A percentile compares a stretch with the other conserved stretches of the same genome.
phyloP scores from a whole-genome alignment of 1,140 invertebrate species.

The Drosophila sechellia region DNA sequence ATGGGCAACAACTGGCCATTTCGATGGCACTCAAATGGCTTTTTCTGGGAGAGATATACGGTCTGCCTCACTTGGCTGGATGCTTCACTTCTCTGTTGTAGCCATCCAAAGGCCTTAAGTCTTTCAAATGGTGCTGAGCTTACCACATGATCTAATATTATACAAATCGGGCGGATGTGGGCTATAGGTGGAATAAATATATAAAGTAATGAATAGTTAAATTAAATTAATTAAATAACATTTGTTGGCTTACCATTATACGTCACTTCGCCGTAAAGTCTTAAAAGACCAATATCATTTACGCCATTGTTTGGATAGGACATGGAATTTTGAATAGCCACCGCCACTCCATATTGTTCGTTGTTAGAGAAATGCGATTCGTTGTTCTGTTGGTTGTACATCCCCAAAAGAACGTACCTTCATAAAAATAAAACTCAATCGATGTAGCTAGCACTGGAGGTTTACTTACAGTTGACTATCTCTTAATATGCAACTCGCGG shows the following conservation, averaged over 20 bases:
- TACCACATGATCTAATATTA: neutral
- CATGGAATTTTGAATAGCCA: neutral
- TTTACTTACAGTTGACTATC: conserved; percentile 8
- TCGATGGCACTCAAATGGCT: neutral
- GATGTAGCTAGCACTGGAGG: too few relatives aligned
- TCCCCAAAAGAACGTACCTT: neutral
- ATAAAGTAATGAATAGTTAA: neutral
- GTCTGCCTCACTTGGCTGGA: too few relatives aligned
- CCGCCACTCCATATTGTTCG: neutral
- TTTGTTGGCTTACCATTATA: neutral
- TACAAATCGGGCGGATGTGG: conserved; percentile 12
- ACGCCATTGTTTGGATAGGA: neutral
- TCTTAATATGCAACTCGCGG: neutral
- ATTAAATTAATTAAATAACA: too few relatives aligned
- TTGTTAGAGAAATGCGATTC: neutral
- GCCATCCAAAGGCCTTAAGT: conserved; percentile 1
- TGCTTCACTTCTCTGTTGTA: too few relatives aligned
- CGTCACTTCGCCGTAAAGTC: neutral
- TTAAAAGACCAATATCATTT: neutral
- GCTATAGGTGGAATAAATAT: neutral
- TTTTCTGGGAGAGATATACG: neutral
- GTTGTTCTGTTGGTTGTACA: neutral
- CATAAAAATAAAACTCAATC: neutral
- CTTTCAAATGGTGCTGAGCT: neutral
- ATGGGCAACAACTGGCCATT: neutral